phyloP scores from a whole-genome alignment of 2,797 vertebrate species.

The Pterois miles region DNA sequence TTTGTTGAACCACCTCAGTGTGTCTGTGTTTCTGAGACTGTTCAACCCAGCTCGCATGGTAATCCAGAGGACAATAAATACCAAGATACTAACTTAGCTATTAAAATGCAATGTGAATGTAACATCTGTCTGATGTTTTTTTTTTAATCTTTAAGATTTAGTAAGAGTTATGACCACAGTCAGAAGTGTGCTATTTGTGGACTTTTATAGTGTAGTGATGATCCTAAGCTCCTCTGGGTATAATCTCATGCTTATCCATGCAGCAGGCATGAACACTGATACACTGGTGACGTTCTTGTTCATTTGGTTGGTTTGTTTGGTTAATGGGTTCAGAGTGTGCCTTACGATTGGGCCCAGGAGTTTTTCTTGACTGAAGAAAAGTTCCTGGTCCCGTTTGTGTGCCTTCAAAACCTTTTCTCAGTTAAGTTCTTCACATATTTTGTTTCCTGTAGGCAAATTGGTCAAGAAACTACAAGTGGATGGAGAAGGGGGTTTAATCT shows the following conservation, averaged over 20 bases:
- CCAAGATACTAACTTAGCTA: not conserved
- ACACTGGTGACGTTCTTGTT: constrained; percentile 74
- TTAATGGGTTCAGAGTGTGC: constrained; percentile 69
- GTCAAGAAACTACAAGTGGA: constrained; percentile 27
- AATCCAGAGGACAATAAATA: constrained; percentile 39
- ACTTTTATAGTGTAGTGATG: constrained; percentile 22
- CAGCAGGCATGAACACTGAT: constrained; percentile 74
- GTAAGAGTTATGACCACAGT: constrained; percentile 21
- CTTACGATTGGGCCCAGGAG: constrained; percentile 48
- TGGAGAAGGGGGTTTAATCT: constrained; percentile 46
- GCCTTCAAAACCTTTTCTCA: constrained; percentile 39
- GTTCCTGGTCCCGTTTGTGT: constrained; percentile 62
- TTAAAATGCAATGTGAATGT: not conserved
- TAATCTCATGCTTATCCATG: constrained; percentile 49
- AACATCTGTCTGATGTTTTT: constrained; percentile 8
- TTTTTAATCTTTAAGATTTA: not conserved
- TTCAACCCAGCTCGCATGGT: not conserved
- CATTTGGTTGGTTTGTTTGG: constrained; percentile 66
- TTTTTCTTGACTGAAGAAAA: constrained; percentile 72
- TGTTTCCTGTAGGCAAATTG: constrained; percentile 37
- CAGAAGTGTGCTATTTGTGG: constrained; percentile 6
- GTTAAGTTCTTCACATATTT: constrained; percentile 34
- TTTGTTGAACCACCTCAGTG: constrained; percentile 61
- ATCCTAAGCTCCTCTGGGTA: constrained; percentile 53
- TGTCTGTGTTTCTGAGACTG: constrained; percentile 66